phyloP scores from a whole-genome alignment of 2,113 vertebrate species.

The Protomyctophum bolini region DNA sequence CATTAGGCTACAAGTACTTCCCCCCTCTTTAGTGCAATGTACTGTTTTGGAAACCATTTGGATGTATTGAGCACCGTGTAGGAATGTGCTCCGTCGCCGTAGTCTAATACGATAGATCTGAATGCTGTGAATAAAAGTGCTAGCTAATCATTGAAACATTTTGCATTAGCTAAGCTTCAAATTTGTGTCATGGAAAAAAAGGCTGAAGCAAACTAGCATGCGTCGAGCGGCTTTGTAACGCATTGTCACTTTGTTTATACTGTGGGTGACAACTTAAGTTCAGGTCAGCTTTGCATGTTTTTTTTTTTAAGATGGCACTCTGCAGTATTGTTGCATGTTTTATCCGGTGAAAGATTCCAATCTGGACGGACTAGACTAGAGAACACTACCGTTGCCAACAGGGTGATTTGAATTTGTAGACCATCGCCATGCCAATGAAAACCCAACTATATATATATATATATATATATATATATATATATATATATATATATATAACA shows the following conservation, averaged over 20 bases:
- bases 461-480: not conserved
- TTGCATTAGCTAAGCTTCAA: slow-evolving; percentile 21
- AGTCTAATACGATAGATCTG: slow-evolving; percentile 35
- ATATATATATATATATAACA: too few species aligned
- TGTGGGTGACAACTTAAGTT: not conserved
- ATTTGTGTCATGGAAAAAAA: not conserved
- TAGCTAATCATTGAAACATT: slow-evolving; percentile 21
- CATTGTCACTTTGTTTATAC: not conserved
- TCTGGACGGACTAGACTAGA: slow-evolving; percentile 13
- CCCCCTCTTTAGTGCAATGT: slow-evolving; percentile 62
- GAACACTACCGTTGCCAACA: slow-evolving; percentile 35
- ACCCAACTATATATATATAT: slow-evolving; percentile 6
- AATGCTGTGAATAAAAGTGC: slow-evolving; percentile 50
- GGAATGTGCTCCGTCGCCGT: slow-evolving; percentile 13
- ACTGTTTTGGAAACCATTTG: slow-evolving; percentile 60
- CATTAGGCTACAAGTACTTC: not conserved
- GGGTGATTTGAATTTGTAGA: not conserved
- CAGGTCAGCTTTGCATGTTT: slow-evolving; percentile 38
- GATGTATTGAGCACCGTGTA: slow-evolving; percentile 37
- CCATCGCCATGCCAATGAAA: not conserved
- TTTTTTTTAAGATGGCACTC: slow-evolving; percentile 1
- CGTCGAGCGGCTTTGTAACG: slow-evolving; percentile 4
- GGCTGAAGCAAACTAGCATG: slow-evolving; percentile 12
- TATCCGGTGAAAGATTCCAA: slow-evolving; percentile 6
- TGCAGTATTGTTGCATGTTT: slow-evolving; percentile 32